Evolutionary conservation across 2,888 invertebrate species (phyloP).

Genomic region (Timandra comae): DNA sequence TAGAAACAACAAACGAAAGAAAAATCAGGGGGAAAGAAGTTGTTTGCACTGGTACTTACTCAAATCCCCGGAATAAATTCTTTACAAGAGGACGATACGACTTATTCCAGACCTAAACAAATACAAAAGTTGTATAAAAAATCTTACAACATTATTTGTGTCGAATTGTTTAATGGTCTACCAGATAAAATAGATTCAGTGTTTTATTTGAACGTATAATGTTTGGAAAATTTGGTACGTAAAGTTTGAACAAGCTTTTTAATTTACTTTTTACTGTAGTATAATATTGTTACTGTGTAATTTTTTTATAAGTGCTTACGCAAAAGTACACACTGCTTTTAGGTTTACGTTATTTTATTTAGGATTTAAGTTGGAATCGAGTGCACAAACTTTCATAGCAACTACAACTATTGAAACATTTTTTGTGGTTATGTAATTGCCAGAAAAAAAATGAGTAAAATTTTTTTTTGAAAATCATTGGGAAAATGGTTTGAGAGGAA

Average conservation of each 20-base stretch:
- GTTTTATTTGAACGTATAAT: slow-evolving; percentile 5
- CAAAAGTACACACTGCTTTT: too few species aligned
- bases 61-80: slow-evolving; percentile 45
- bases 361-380: too few species aligned
- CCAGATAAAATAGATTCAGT: slow-evolving; percentile 4
- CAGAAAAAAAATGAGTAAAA: too few species aligned
- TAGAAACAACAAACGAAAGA: slow-evolving; percentile 58
- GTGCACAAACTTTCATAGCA: too few species aligned
- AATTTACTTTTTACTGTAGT: too few species aligned
- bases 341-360: too few species aligned
- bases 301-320: too few species aligned
- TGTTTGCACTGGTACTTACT: slow-evolving; percentile 50
- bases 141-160: slow-evolving; percentile 1
- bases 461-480: too few species aligned
- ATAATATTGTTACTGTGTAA: too few species aligned
- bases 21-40: slow-evolving; percentile 52
- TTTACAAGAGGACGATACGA: slow-evolving; percentile 31
- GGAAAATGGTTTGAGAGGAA: too few species aligned
- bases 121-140: slow-evolving; percentile 5
- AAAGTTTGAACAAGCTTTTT: not conserved
- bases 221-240: slow-evolving; percentile 9
- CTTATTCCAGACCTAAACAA: slow-evolving; percentile 34
- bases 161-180: slow-evolving; percentile 10
- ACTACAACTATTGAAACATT: too few species aligned
- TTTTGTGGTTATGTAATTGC: too few species aligned